These are phyloP conservation scores for Bombus ignitus DNA, from an alignment of 1,140 invertebrate species.

Conservation along the genomic window DNA sequence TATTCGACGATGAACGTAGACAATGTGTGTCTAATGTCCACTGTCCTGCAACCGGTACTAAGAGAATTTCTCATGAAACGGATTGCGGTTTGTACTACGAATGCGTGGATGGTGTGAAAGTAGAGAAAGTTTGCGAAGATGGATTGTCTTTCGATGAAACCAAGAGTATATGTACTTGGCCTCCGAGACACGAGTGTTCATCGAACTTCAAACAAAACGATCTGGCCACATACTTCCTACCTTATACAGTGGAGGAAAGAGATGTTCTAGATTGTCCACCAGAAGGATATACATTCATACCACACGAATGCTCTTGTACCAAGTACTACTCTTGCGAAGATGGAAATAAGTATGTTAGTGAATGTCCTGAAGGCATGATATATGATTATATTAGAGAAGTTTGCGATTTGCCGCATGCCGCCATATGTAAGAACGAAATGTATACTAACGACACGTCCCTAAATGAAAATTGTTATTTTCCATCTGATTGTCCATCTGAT, in stretches of 20 bases:
- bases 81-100: constrained; percentile 72
- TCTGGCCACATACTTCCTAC: fast-evolving
- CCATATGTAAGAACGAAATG: too few relatives aligned
- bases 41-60: not conserved
- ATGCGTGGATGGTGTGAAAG: constrained; percentile 57
- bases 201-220: too few relatives aligned
- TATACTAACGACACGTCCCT: fast-evolving
- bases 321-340: constrained; percentile 84
- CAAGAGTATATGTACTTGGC: not conserved
- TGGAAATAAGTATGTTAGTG: constrained; percentile 79
- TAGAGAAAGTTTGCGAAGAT: constrained; percentile 69
- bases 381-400: constrained; percentile 82
- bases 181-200: not conserved
- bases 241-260: fast-evolving
- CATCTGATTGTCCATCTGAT: constrained; percentile 29
- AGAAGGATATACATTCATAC: constrained; percentile 63
- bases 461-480: fast-evolving
- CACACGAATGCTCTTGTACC: constrained; percentile 82
- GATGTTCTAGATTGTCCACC: not conserved
- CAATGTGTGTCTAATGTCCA: constrained; percentile 73
- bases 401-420: constrained; percentile 71
- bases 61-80: not conserved
- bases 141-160: constrained; percentile 75
- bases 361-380: constrained; percentile 79
- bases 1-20: constrained; percentile 81